Percentiles rank a stretch among this genome's conserved stretches.
Evolutionary conservation across 1,140 invertebrate genomes (phyloP).

Genomic region (Manduca sexta): DNA sequence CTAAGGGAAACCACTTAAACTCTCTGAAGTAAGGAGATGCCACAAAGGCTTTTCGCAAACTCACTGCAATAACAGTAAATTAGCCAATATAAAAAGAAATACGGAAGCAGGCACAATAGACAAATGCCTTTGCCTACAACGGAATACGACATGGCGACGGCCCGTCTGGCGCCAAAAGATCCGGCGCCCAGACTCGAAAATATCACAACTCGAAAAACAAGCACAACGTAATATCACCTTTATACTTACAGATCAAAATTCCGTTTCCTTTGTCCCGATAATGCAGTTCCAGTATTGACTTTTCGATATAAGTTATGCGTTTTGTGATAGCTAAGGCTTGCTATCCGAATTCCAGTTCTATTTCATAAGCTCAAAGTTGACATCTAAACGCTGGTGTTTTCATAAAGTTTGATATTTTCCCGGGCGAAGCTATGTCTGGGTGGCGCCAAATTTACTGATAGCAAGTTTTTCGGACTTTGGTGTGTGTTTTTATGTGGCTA

Average conservation of each 20-base stretch:
- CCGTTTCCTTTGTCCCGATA: conserved; percentile 9
- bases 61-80: conserved; percentile 49
- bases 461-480: neutral
- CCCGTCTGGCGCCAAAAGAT: conserved; percentile 50
- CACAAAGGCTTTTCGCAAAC: neutral
- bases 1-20: neutral
- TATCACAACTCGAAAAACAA: conserved; percentile 12
- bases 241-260: conserved; percentile 5
- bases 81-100: conserved; percentile 45
- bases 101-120: conserved; percentile 41
- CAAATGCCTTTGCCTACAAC: conserved; percentile 39
- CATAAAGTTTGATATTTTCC: conserved; percentile 26
- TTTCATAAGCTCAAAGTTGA: neutral
- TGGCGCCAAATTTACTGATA: conserved; percentile 37
- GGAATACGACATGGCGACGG: conserved; percentile 48
- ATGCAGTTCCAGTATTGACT: conserved; percentile 39
- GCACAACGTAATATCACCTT: neutral
- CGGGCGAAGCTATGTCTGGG: conserved; percentile 53
- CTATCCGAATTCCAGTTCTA: conserved; percentile 9
- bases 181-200: conserved; percentile 20
- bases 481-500: neutral
- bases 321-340: conserved; percentile 9
- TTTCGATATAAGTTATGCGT: conserved; percentile 30
- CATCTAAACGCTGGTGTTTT: neutral
- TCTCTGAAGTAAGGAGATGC: neutral